Evolutionary conservation across 2,888 invertebrate species (phyloP).

Genomic region (Catocala nupta): DNA sequence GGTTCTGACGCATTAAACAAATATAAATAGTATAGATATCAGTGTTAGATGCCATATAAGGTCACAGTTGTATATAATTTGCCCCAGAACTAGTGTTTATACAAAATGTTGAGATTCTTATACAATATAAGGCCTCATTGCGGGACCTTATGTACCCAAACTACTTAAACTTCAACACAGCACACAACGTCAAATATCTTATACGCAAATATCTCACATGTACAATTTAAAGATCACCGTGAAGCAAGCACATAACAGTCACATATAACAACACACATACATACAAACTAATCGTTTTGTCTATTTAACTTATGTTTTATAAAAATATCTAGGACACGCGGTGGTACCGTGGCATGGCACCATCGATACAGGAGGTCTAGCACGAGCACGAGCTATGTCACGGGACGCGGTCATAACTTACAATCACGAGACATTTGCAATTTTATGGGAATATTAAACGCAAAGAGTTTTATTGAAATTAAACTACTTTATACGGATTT

Average conservation of each 20-base stretch:
- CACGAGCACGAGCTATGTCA: neutral
- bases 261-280: neutral
- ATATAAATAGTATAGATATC: no score
- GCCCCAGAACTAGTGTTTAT: no score
- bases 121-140: no score
- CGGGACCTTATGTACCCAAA: neutral
- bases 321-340: neutral
- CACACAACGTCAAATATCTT: neutral
- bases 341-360: neutral
- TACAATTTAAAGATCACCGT: neutral
- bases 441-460: no score
- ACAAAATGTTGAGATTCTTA: no score
- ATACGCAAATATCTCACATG: neutral
- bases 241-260: neutral
- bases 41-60: no score
- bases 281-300: neutral
- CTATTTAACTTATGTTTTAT: neutral
- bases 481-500: no score
- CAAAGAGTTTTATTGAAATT: no score
- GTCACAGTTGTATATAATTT: no score
- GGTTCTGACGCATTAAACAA: no score
- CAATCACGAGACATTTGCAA: no score
- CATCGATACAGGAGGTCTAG: neutral
- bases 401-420: no score
- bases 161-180: neutral